Conservation (phyloP, 1,140 invertebrate genomes). For the Ridgeia piscesae region DNA sequence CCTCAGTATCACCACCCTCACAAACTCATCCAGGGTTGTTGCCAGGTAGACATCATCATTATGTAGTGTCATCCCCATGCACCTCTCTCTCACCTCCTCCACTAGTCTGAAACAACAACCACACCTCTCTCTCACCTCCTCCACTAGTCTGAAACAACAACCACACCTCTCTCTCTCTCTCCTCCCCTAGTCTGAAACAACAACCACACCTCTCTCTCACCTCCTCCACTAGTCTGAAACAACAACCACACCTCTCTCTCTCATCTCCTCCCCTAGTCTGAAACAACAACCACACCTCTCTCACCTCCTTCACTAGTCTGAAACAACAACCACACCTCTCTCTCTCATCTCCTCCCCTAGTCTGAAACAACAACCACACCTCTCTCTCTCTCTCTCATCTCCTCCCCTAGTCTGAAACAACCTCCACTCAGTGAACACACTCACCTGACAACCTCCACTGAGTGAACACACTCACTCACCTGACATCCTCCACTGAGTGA, state of each 20-base stretch:
- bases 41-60: conserved; percentile 94
- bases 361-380: too few species aligned
- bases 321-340: not conserved
- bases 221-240: too few species aligned
- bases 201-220: too few species aligned
- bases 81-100: conserved; percentile 86
- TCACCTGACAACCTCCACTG: not conserved
- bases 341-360: too few species aligned
- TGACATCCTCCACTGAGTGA: not conserved
- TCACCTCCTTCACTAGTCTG: too few species aligned
- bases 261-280: too few species aligned
- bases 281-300: too few species aligned
- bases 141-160: too few species aligned
- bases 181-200: too few species aligned
- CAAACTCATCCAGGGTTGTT: conserved; percentile 82
- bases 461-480: not conserved
- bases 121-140: conserved; percentile 17
- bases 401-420: not conserved
- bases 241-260: too few species aligned
- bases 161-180: too few species aligned
- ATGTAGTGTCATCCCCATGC: conserved; percentile 71
- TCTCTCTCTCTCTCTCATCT: too few species aligned
- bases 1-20: conserved; percentile 67
- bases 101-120: conserved; percentile 67
- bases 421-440: not conserved